Percentiles rank a stretch among this genome's conserved stretches.
Evolutionary conservation across 1,140 invertebrate genomes (phyloP).

Genomic region (Ectropis grisescens): DNA sequence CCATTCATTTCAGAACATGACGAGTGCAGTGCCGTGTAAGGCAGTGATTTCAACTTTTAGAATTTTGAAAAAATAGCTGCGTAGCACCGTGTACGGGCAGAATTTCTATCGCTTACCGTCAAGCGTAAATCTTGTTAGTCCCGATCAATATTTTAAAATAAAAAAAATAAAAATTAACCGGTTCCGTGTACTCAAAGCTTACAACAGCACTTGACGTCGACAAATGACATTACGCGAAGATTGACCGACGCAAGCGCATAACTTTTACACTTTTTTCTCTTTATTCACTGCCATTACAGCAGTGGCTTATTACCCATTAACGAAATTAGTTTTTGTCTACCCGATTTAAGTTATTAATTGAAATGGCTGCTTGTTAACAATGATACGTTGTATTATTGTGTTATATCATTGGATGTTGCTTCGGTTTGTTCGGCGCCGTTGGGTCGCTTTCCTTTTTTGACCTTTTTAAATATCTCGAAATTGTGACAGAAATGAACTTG

Average conservation of each 20-base stretch:
- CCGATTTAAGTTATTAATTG: conserved; percentile 11
- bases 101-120: no score
- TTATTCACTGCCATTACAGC: conserved; percentile 4
- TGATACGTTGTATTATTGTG: no score
- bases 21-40: no score
- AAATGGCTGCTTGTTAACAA: conserved; percentile 23
- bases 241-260: conserved; percentile 15
- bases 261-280: conserved; percentile 7
- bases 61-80: no score
- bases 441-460: conserved; percentile 43
- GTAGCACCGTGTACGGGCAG: no score
- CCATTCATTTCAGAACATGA: no score
- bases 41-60: no score
- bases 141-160: no score
- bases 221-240: conserved; percentile 27
- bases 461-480: conserved; percentile 23
- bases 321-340: conserved; percentile 25
- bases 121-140: no score
- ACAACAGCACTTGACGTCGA: no score
- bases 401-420: conserved; percentile 14
- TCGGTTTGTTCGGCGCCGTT: conserved; percentile 3
- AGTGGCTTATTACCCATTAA: conserved; percentile 2
- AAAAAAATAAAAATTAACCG: no score
- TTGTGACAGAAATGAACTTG: conserved; percentile 10
- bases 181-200: no score